Evolutionary conservation across 2,113 vertebrate genomes (phyloP).

Genomic region (Pholis gunnellus): DNA sequence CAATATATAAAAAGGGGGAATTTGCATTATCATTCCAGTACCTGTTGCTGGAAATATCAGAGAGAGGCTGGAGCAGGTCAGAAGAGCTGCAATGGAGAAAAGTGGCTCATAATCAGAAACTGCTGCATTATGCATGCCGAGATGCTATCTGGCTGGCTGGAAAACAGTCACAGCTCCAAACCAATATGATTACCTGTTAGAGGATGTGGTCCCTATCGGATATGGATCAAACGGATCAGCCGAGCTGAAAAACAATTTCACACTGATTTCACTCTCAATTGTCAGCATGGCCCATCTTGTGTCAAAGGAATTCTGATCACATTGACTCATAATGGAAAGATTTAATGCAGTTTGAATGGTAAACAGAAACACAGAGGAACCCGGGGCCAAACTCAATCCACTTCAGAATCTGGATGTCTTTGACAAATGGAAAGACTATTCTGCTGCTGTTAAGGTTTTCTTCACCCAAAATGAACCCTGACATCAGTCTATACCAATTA

Average conservation of each 20-base stretch:
- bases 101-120: slow-evolving; percentile 74
- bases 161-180: slow-evolving; percentile 76
- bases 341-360: slow-evolving; percentile 80
- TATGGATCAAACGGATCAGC: slow-evolving; percentile 83
- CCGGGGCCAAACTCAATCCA: slow-evolving; percentile 60
- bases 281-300: slow-evolving; percentile 76
- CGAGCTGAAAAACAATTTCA: slow-evolving; percentile 85
- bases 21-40: slow-evolving; percentile 60
- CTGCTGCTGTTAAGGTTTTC: slow-evolving; percentile 19
- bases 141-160: slow-evolving; percentile 70
- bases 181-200: slow-evolving; percentile 84
- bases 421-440: slow-evolving; percentile 54
- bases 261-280: slow-evolving; percentile 84
- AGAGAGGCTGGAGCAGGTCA: slow-evolving; percentile 73
- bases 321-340: slow-evolving; percentile 82
- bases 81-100: slow-evolving; percentile 75
- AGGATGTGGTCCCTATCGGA: slow-evolving; percentile 79
- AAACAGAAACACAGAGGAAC: slow-evolving; percentile 67
- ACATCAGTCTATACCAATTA: background rate
- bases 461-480: slow-evolving; percentile 43
- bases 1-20: slow-evolving; percentile 23
- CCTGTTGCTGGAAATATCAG: slow-evolving; percentile 75
- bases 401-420: slow-evolving; percentile 55
- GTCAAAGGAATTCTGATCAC: slow-evolving; percentile 80
- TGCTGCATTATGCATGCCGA: slow-evolving; percentile 78